phyloP scores from a whole-genome alignment of 2,113 vertebrate species.

The Periophthalmus modestus region DNA sequence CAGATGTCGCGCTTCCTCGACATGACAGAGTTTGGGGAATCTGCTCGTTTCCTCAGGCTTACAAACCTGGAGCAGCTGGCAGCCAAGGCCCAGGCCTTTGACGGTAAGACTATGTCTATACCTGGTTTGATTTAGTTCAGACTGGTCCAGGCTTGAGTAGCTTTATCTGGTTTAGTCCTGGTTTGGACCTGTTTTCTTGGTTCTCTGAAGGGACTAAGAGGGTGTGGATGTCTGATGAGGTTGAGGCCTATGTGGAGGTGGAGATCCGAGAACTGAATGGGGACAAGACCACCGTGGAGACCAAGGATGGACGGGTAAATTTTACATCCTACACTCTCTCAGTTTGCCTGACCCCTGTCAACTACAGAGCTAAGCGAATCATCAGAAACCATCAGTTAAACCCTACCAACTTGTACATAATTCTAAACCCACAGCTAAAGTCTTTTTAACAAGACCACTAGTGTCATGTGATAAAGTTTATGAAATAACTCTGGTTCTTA shows the following conservation, averaged over 20 bases:
- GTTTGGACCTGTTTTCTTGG: background rate
- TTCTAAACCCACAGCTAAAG: no score
- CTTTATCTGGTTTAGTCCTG: background rate
- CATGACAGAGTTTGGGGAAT: slow-evolving; percentile 85
- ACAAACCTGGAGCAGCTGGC: slow-evolving; percentile 83
- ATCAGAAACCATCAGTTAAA: background rate
- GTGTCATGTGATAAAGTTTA: background rate
- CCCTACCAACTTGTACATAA: background rate
- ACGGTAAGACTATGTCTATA: slow-evolving; percentile 77
- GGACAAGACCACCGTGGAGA: slow-evolving; percentile 88
- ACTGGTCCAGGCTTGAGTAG: background rate
- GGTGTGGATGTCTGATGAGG: slow-evolving; percentile 88
- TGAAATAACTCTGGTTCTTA: background rate
- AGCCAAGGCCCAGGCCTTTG: slow-evolving; percentile 79
- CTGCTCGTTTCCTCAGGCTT: slow-evolving; percentile 86
- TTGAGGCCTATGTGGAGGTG: slow-evolving; percentile 87
- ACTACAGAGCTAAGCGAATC: background rate
- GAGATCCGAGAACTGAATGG: slow-evolving; percentile 84
- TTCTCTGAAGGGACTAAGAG: slow-evolving; percentile 84
- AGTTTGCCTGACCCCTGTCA: background rate
- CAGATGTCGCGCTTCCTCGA: slow-evolving; percentile 73
- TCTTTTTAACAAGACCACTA: background rate
- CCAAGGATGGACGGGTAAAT: slow-evolving; percentile 84
- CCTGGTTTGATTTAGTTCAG: background rate
- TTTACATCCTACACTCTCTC: background rate